Conservation (phyloP, 64 coral and sea anemone species). For the Platygyra sinensis region DNA sequence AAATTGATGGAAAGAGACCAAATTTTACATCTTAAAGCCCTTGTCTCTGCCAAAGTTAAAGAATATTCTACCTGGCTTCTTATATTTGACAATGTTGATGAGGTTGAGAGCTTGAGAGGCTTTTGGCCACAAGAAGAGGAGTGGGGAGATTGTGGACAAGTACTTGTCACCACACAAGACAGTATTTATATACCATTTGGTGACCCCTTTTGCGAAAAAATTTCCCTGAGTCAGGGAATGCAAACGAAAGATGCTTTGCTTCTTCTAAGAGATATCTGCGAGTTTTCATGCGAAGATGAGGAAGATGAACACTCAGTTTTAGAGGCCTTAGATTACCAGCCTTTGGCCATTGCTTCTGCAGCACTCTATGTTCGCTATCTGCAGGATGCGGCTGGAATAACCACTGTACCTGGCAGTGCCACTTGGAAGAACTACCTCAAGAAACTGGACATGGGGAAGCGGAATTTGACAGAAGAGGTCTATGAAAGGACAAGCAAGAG, state of each 20-base stretch:
- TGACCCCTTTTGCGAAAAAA: not conserved
- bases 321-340: not conserved
- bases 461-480: not conserved
- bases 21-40: not conserved
- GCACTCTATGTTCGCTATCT: conserved; percentile 5
- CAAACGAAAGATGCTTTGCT: not conserved
- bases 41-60: not conserved
- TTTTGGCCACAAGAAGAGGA: not conserved
- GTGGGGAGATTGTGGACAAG: not conserved
- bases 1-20: not conserved
- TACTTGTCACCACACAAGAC: conserved; percentile 24
- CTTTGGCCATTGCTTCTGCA: conserved; percentile 20
- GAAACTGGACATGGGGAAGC: conserved; percentile 5
- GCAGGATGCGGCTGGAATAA: not conserved
- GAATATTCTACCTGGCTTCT: conserved; percentile 40
- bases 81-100: not conserved
- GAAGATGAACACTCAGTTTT: not conserved
- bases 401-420: not conserved
- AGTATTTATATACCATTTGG: not conserved
- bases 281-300: not conserved
- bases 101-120: not conserved
- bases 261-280: conserved; percentile 1
- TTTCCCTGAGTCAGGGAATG: conserved; percentile 5
- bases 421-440: not conserved
- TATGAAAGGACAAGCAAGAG: not conserved